A percentile compares a stretch with the other conserved stretches of the same genome.
Conservation (phyloP, 2,113 vertebrate species). For the Grus americana region DNA sequence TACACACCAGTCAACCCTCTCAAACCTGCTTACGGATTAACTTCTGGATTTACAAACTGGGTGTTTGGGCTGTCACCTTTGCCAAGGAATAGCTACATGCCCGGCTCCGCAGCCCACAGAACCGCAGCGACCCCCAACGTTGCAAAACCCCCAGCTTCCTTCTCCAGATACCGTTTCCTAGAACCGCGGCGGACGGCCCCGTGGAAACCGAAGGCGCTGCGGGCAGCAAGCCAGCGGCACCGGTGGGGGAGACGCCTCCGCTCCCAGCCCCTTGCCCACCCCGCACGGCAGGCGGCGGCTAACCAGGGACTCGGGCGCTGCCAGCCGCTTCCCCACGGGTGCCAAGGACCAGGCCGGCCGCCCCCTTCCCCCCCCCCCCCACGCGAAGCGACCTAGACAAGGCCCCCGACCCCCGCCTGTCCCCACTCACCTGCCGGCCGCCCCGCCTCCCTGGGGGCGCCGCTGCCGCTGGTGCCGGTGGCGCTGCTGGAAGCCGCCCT, state of each 20-base stretch:
- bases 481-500: not conserved
- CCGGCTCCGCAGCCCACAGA: not conserved
- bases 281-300: not conserved
- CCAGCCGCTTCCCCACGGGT: not conserved
- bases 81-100: not conserved
- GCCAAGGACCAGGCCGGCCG: not conserved
- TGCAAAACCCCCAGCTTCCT: not conserved
- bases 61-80: accelerated
- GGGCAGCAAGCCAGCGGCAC: not conserved
- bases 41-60: not conserved
- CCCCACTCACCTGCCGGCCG: conserved; percentile 70
- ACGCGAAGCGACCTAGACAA: not conserved
- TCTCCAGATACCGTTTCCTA: accelerated
- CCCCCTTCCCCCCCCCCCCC: not conserved
- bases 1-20: accelerated
- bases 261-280: not conserved
- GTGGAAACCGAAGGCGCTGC: not conserved
- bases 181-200: not conserved
- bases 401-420: not conserved
- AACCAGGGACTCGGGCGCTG: not conserved
- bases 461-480: not conserved
- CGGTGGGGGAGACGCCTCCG: not conserved
- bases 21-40: not conserved
- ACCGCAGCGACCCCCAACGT: not conserved
- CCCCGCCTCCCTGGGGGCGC: conserved; percentile 34